Evolutionary conservation across 2,888 invertebrate species (phyloP).

Genomic region (Lasioglossum pauxillum): DNA sequence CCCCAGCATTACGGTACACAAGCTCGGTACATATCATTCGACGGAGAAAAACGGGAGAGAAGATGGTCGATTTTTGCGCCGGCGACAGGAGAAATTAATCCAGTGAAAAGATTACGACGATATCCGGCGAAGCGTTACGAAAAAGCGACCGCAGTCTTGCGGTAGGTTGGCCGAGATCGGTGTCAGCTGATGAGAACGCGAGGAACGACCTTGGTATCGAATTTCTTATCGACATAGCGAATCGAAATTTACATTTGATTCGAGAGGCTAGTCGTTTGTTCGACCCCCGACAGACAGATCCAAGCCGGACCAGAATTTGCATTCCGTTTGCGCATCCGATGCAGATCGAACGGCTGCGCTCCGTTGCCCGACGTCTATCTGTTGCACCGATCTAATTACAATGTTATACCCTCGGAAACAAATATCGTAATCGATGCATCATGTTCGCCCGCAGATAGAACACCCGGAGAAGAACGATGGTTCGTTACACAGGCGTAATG

Average conservation of each 20-base stretch:
- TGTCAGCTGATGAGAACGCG: slow-evolving; percentile 55
- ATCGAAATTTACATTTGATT: slow-evolving; percentile 52
- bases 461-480: neutral
- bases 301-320: slow-evolving; percentile 18
- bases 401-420: slow-evolving; percentile 39
- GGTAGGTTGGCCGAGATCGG: slow-evolving; percentile 47
- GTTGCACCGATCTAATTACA: slow-evolving; percentile 44
- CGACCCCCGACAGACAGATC: slow-evolving; percentile 11
- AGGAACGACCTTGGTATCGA: slow-evolving; percentile 56
- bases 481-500: no score
- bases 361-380: slow-evolving; percentile 20
- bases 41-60: slow-evolving; percentile 10
- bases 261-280: slow-evolving; percentile 7
- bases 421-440: slow-evolving; percentile 30
- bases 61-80: slow-evolving; percentile 22
- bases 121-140: slow-evolving; percentile 49
- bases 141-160: slow-evolving; percentile 45
- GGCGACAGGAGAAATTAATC: slow-evolving; percentile 46
- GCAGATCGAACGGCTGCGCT: neutral
- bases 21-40: slow-evolving; percentile 10
- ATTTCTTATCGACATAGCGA: slow-evolving; percentile 45
- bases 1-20: slow-evolving; percentile 9
- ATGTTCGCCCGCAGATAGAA: neutral
- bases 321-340: slow-evolving; percentile 21
- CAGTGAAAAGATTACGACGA: slow-evolving; percentile 32